These are phyloP conservation scores for Papilio polyxenes DNA, from an alignment of 1,140 invertebrate species.

Conservation along the genomic window DNA sequence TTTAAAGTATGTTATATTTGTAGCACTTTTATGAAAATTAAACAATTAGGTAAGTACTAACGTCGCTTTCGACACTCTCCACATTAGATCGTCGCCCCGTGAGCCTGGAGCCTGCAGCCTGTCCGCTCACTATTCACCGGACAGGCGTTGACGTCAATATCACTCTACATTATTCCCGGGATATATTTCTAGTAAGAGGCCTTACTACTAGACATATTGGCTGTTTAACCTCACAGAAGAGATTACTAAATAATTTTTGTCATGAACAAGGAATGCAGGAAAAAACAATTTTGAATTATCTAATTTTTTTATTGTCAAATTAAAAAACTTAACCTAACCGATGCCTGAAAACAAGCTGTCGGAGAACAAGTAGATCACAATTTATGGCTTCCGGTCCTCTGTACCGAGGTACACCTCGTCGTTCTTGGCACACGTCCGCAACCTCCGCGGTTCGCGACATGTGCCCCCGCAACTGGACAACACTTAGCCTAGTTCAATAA, in stretches of 20 bases:
- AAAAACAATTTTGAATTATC: neutral
- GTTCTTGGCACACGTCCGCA: neutral
- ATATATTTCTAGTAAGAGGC: too few relatives aligned
- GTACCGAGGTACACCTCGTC: neutral
- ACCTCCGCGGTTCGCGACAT: neutral
- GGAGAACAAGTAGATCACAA: conserved; percentile 35
- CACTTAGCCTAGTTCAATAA: conserved; percentile 42
- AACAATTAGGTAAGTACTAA: too few relatives aligned
- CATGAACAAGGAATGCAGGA: neutral
- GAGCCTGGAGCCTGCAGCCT: too few relatives aligned
- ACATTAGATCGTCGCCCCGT: too few relatives aligned
- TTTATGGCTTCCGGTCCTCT: conserved; percentile 8
- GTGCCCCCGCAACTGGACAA: conserved; percentile 2
- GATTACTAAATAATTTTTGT: neutral
- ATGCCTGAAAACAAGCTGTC: conserved; percentile 47
- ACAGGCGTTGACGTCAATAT: too few relatives aligned
- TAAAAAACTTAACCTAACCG: conserved; percentile 41
- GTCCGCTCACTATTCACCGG: too few relatives aligned
- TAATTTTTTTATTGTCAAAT: conserved; percentile 28
- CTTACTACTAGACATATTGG: too few relatives aligned
- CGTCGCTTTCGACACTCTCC: too few relatives aligned
- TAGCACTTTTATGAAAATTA: too few relatives aligned
- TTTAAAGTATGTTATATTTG: too few relatives aligned
- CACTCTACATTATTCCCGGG: too few relatives aligned
- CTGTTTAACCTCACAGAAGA: neutral